Evolutionary conservation across 2,797 vertebrate species (phyloP).

Genomic region (Schizopygopsis malacanthus): DNA sequence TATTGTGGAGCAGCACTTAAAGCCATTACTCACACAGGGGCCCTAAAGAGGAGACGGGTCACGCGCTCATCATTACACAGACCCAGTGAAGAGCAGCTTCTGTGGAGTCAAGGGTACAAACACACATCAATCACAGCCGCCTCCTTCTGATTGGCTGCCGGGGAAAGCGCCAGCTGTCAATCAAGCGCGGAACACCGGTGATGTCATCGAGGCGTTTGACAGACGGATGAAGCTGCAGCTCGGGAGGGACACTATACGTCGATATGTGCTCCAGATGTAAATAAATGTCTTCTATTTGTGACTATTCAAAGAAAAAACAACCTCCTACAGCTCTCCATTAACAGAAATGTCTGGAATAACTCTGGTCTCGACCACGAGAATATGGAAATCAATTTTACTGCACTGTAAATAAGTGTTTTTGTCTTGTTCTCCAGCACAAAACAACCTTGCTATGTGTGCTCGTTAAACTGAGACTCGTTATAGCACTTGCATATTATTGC

Average conservation of each 20-base stretch:
- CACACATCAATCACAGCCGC: slow-evolving; percentile 47
- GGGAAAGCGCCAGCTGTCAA: slow-evolving; percentile 43
- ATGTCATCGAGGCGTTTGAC: slow-evolving; percentile 64
- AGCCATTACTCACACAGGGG: slow-evolving; percentile 72
- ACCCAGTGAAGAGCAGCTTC: background rate
- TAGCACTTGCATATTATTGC: too few species aligned
- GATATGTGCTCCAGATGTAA: background rate
- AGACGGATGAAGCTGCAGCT: slow-evolving; percentile 54
- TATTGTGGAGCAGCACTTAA: slow-evolving; percentile 61
- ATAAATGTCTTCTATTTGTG: too few species aligned
- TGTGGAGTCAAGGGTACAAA: slow-evolving; percentile 24
- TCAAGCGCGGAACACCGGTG: slow-evolving; percentile 49
- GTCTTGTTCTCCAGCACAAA: background rate
- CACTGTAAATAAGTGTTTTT: background rate
- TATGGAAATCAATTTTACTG: background rate
- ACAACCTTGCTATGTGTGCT: too few species aligned
- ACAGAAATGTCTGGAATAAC: background rate
- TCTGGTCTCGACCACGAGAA: background rate
- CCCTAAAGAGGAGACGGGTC: slow-evolving; percentile 48
- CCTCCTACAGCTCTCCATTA: background rate
- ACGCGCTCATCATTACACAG: background rate
- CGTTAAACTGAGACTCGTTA: too few species aligned
- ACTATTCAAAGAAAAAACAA: background rate
- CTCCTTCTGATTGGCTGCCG: slow-evolving; percentile 47
- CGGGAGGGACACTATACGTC: background rate